Evolutionary conservation across 2,888 invertebrate genomes (phyloP), one percentile per base, ranked within the genome.

Genomic region (Megamerina dolium): DNA sequence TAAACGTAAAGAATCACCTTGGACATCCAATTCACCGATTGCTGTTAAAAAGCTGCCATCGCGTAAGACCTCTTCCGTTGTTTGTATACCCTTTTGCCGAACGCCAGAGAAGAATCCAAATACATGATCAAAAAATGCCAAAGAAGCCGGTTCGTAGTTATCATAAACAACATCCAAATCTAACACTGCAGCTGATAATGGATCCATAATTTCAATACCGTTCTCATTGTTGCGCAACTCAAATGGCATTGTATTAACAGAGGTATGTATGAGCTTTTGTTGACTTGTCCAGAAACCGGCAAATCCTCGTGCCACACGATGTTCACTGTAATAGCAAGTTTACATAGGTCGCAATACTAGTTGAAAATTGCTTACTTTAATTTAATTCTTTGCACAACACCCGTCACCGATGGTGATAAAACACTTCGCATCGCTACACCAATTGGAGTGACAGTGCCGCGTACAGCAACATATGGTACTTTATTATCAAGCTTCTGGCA

Each of bases 281-380:
- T 85, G 84, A 57, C 90, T 87, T 0, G 85, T 82, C 89, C 89
- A 89, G 70, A 87, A 88, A 4, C 89, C 89, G n/a, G 85, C 82
- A 5, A 85, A 82, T 23, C 82, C 85, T 56, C 88, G 75, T n/a
- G 87, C 83, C 50, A 87, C 80, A 5, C 86, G 82, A 74, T 88
- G 88, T 70, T 89, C 88, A 60, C 85, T 85, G 53, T 0, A 43
- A 40, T 27, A 18, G 8, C 13, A 33, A 16, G 13, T 23, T 9
- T 30, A 30, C n/a, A 31, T 34, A n/a, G 19, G n/a, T 9, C 29
- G 17, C 6, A 16, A 19, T n/a, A 32, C 9, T 18, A 13, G 12
- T 5, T 4, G 9, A 26, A 10, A 29, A 16, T 19, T 18, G 14
- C 17, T 35, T 47, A 63, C 63, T 59, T 66, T 5, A 88, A 80